Evolutionary conservation across 2,113 vertebrate genomes (phyloP).

Genomic region (Oenanthe oenanthe): DNA sequence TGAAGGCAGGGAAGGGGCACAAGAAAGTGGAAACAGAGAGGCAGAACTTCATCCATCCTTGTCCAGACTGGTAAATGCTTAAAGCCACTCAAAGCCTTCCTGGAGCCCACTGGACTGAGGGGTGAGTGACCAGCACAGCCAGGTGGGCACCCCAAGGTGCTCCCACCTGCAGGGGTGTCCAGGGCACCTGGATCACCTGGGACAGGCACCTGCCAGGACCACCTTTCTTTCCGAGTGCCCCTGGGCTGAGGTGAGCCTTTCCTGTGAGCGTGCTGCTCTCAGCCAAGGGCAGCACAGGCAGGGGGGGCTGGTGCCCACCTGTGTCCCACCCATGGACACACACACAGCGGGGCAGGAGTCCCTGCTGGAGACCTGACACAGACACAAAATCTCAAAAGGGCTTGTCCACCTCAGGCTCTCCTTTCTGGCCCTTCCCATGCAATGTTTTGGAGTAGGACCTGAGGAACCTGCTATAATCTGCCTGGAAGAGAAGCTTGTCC

Average conservation of each 20-base stretch:
- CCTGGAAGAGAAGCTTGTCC: background rate
- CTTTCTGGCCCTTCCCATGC: background rate
- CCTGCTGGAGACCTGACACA: background rate
- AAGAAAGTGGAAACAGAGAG: background rate
- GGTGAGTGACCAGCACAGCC: rapidly evolving
- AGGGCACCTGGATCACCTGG: background rate
- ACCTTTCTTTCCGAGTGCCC: no score
- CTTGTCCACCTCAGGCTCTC: background rate
- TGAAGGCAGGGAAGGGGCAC: background rate
- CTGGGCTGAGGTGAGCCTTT: background rate
- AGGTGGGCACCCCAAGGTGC: rapidly evolving
- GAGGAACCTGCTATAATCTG: background rate
- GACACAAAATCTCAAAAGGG: background rate
- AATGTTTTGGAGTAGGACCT: background rate
- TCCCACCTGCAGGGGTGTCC: background rate
- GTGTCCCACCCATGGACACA: background rate
- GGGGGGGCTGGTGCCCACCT: background rate
- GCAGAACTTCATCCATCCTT: background rate
- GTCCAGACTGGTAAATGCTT: background rate
- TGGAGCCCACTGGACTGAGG: rapidly evolving
- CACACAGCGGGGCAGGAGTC: background rate
- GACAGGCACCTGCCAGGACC: background rate
- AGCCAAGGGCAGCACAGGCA: background rate
- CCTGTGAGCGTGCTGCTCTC: background rate
- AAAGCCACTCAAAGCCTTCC: background rate